A percentile compares a stretch with the other conserved stretches of the same genome.
Conservation (phyloP, 2,113 vertebrate species). For the Pygathrix nemaeus region DNA sequence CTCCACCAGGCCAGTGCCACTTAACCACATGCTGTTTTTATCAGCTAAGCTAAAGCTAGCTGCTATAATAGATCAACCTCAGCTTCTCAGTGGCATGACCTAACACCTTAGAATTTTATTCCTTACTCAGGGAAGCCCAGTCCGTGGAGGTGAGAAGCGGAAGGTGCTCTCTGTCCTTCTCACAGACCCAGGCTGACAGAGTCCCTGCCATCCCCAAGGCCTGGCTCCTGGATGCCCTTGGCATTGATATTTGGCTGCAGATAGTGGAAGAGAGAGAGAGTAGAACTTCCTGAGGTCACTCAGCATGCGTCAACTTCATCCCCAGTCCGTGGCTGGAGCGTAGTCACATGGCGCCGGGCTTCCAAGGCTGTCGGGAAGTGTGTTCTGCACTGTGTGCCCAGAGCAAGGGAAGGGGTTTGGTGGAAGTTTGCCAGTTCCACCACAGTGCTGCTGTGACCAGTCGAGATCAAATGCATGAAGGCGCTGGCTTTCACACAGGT, state of each 20-base stretch:
- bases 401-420: background rate
- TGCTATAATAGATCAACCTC: background rate
- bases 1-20: too few relatives aligned
- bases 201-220: background rate
- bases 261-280: background rate
- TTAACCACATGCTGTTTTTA: background rate
- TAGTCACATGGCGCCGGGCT: background rate
- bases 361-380: background rate
- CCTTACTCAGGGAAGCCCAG: background rate
- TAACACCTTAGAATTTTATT: background rate
- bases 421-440: background rate
- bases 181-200: background rate
- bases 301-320: accelerated
- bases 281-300: background rate
- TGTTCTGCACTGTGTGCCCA: background rate
- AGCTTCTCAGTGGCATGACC: background rate
- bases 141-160: background rate
- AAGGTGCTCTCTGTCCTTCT: background rate
- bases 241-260: background rate
- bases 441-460: background rate
- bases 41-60: background rate
- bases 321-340: accelerated
- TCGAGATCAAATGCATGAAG: background rate
- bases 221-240: background rate
- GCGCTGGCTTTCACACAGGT: background rate